Base-by-base conservation (phyloP, 2,113 vertebrate genomes). In the Stigmatopora nigra region DNA sequence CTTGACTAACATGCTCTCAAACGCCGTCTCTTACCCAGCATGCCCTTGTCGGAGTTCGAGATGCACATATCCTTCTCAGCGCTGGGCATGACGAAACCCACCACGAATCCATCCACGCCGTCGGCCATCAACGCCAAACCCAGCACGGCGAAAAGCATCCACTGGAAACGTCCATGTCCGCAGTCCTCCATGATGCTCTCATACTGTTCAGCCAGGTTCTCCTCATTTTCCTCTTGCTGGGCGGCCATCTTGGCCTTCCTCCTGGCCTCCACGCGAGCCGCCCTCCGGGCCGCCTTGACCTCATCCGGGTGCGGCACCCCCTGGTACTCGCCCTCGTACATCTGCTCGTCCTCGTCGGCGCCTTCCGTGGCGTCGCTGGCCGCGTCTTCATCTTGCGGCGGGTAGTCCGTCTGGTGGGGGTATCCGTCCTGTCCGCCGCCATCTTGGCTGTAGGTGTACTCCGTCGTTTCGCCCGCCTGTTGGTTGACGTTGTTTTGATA, bases 31-130 rank as follows among this genome's bases (percentile, higher is more conserved):
- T 94, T 91, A 99, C 97, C 97, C 63, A 99, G 87, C 92, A 97
- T 88, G 61, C 97, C 96, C 88, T 98, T 98, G 90, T 95, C 93
- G 0, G 95, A 91, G 61, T 93, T 94, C 73, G 95, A 93, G 80
- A 98, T 92, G 79, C 97, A 99, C 96, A 99, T 98, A 81, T 98
- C 97, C 78, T 97, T 97, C 87, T 98, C 96, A 0, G 95, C 96
- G 36, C 95, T 98, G 71, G 96, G 96, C 77, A 98, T 78, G 60
- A 93, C 95, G 72, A 99, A 98, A 67, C 93, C 93, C 80, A 98
- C 97, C 84, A 99, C 95, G 9, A 95, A 98, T 58, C 96, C 90
- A 61, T 99, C 97, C 67, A 98, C 96, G 0, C 97, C 97, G 8
- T 99, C 97, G 0, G 96, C 95, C 97, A 99, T 99, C 51, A 99